Percentiles rank a stretch among this genome's conserved stretches.
Evolutionary conservation across 2,888 invertebrate genomes (phyloP).

Genomic region (Osmoderma eremita): DNA sequence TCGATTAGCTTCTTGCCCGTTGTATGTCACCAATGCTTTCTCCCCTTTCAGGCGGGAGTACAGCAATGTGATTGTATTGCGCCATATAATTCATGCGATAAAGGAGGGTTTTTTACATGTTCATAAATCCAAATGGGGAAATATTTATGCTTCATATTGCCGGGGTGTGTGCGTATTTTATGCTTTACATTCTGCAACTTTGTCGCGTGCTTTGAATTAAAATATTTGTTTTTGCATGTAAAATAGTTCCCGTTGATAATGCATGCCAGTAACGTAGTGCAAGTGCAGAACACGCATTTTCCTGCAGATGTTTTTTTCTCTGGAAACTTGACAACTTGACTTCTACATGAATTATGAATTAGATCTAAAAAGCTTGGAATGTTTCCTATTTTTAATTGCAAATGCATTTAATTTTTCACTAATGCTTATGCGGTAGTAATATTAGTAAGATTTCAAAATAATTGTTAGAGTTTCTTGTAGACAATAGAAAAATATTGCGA

Average conservation of each 20-base stretch:
- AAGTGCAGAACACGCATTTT: conserved; percentile 24
- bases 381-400: too few species aligned
- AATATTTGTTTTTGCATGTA: conserved; percentile 28
- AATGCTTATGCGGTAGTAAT: too few species aligned
- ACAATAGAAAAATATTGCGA: too few species aligned
- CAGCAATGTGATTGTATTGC: background rate
- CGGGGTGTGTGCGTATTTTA: conserved; percentile 16
- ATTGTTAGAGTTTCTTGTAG: too few species aligned
- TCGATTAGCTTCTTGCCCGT: conserved; percentile 12
- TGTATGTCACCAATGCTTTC: background rate
- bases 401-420: too few species aligned
- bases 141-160: conserved; percentile 21
- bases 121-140: conserved; percentile 20
- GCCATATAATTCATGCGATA: conserved; percentile 2
- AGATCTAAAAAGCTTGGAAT: too few species aligned
- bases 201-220: conserved; percentile 20
- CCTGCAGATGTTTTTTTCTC: background rate
- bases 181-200: conserved; percentile 13
- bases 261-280: conserved; percentile 18
- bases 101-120: background rate
- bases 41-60: background rate
- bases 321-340: too few species aligned
- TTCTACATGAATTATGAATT: too few species aligned
- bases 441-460: too few species aligned
- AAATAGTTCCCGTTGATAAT: conserved; percentile 23